These are phyloP conservation scores for Corythornis madagascariensis DNA, from an alignment of 2,113 vertebrate genomes.

Conservation along the genomic window DNA sequence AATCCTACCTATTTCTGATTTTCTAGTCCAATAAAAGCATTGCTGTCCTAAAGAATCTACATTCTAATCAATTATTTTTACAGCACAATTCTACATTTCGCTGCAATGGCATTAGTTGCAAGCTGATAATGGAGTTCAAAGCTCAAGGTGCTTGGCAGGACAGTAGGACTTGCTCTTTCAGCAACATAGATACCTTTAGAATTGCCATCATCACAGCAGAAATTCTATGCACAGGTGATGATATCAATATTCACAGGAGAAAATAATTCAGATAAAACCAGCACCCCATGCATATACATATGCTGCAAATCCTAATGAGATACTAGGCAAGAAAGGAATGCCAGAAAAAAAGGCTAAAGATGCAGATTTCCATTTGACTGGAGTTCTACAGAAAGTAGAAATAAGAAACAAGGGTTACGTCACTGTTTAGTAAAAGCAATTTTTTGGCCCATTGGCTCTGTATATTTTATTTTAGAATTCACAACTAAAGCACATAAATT, in stretches of 20 bases:
- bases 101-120: background rate
- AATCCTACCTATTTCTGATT: background rate
- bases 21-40: background rate
- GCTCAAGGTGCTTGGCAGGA: background rate
- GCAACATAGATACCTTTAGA: background rate
- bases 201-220: background rate
- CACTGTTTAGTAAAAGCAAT: slow-evolving; percentile 36
- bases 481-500: background rate
- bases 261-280: background rate
- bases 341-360: background rate
- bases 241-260: background rate
- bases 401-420: slow-evolving; percentile 9
- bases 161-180: background rate
- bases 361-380: slow-evolving; percentile 8
- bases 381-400: background rate
- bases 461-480: slow-evolving; percentile 30
- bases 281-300: background rate
- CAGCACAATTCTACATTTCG: background rate
- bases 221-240: background rate
- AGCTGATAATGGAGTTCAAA: background rate
- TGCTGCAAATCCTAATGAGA: background rate
- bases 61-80: background rate
- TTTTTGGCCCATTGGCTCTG: slow-evolving; percentile 47
- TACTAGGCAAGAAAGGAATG: background rate
- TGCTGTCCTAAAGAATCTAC: background rate